Evolutionary conservation across 2,888 invertebrate species (phyloP).

Genomic region (Aricia artaxerxes): DNA sequence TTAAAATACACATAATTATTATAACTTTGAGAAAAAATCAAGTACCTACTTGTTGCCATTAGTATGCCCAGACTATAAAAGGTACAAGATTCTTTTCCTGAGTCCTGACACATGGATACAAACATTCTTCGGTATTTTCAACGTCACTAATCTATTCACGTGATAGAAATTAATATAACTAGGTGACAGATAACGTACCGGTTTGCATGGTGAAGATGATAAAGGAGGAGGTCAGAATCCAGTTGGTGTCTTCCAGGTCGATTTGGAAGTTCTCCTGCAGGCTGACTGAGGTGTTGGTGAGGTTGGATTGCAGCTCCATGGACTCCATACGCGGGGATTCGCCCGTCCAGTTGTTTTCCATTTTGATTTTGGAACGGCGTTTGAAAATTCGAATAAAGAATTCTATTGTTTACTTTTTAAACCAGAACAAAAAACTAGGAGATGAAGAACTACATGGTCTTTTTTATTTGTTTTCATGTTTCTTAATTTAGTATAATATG

Average conservation of each 20-base stretch:
- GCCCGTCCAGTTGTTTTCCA: slow-evolving; percentile 62
- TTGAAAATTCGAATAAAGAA: background rate
- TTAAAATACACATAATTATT: no score
- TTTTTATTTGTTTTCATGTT: no score
- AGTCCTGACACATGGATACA: no score
- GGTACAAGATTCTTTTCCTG: no score
- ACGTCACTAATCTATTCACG: background rate
- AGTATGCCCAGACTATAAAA: no score
- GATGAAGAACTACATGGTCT: no score
- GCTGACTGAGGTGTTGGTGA: slow-evolving; percentile 63
- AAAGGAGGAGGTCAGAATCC: slow-evolving; percentile 93
- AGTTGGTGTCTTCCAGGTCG: slow-evolving; percentile 91
- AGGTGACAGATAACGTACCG: slow-evolving; percentile 71
- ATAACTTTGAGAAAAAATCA: no score
- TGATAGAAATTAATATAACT: background rate
- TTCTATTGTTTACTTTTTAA: background rate
- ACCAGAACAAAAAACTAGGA: no score
- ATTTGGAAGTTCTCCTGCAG: slow-evolving; percentile 84
- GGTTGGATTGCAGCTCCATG: slow-evolving; percentile 60
- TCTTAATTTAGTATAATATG: background rate
- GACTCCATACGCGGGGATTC: slow-evolving; percentile 52
- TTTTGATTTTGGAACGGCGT: slow-evolving; percentile 41
- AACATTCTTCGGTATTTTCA: background rate
- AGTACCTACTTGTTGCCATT: no score
- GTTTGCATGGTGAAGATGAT: slow-evolving; percentile 97